These are phyloP conservation scores for Pycnonotus jocosus DNA, from an alignment of 2,113 vertebrate genomes.

Conservation along the genomic window DNA sequence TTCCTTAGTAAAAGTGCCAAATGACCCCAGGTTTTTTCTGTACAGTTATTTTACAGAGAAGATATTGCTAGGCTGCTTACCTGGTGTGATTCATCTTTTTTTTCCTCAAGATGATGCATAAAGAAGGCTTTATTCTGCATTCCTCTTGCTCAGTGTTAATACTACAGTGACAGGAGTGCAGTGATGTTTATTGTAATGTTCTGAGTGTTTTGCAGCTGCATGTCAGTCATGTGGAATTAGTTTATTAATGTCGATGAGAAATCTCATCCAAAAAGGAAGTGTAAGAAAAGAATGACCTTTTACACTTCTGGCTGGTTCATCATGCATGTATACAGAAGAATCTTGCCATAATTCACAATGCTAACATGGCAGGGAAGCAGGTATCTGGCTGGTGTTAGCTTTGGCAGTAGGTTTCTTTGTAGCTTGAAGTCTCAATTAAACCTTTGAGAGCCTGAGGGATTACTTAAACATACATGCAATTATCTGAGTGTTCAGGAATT, in stretches of 20 bases:
- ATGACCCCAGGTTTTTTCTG: background rate
- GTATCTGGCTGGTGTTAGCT: background rate
- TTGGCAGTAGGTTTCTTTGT: background rate
- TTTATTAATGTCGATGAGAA: background rate
- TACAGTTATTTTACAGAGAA: background rate
- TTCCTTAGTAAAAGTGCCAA: background rate
- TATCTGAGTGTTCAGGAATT: constrained; percentile 6
- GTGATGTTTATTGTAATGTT: background rate
- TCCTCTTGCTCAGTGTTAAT: background rate
- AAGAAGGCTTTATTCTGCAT: background rate
- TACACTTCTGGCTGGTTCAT: background rate
- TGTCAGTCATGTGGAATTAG: background rate
- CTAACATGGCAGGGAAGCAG: background rate
- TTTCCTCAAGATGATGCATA: background rate
- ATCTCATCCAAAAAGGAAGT: background rate
- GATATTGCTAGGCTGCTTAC: background rate
- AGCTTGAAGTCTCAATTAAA: background rate
- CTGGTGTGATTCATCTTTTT: background rate
- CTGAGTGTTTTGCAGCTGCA: background rate
- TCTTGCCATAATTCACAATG: background rate
- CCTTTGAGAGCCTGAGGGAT: background rate
- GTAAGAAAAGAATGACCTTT: background rate
- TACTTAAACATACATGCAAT: background rate
- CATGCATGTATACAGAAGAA: background rate
- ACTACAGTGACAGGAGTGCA: background rate